A percentile compares a stretch with the other conserved stretches of the same genome.
These are phyloP conservation scores for Nipponacmea schrenckii DNA, from an alignment of 2,888 invertebrate genomes.

Conservation along the genomic window DNA sequence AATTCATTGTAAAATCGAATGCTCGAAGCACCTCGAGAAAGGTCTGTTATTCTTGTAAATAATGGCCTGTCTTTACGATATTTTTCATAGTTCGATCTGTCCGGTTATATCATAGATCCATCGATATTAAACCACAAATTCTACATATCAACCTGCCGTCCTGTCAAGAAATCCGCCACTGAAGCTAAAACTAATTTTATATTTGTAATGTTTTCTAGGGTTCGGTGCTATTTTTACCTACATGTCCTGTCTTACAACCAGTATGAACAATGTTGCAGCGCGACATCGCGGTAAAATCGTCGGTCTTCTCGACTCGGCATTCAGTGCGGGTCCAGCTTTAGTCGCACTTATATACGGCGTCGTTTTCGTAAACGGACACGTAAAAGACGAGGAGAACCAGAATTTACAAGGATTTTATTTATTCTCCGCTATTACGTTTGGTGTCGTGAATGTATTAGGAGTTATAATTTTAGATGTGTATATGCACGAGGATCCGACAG, in stretches of 20 bases:
- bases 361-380: conserved; percentile 41
- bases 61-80: too few relatives aligned
- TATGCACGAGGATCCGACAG: conserved; percentile 25
- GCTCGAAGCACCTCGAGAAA: too few relatives aligned
- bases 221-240: conserved; percentile 51
- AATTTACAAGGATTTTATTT: conserved; percentile 51
- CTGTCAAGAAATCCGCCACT: too few relatives aligned
- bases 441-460: conserved; percentile 40
- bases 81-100: too few relatives aligned
- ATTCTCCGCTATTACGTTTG: conserved; percentile 39
- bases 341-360: conserved; percentile 45
- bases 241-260: conserved; percentile 47
- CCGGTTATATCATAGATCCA: too few relatives aligned
- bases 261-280: conserved; percentile 45
- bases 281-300: conserved; percentile 51
- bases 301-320: conserved; percentile 50
- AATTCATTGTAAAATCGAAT: too few relatives aligned
- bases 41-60: too few relatives aligned
- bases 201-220: conserved; percentile 33
- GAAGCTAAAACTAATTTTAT: not conserved
- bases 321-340: conserved; percentile 51
- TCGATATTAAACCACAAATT: too few relatives aligned
- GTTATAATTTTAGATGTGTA: conserved; percentile 35
- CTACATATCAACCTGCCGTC: too few relatives aligned
- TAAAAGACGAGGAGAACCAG: conserved; percentile 45